Conservation (phyloP, 2,888 invertebrate species). For the Xestoiulus laeticollis region DNA sequence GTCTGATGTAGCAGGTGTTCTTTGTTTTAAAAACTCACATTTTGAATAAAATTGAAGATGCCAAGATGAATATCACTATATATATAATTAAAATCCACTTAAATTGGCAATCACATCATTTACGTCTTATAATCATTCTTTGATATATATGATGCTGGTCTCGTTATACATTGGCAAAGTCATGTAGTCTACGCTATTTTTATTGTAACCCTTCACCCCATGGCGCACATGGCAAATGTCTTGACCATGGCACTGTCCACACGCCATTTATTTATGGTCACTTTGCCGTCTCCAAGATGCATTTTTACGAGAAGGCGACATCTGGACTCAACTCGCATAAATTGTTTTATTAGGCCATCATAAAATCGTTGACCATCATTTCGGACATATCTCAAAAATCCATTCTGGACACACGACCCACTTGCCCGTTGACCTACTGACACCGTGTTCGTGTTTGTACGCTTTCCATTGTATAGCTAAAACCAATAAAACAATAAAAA, state of each 20-base stretch:
- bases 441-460: not conserved
- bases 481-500: constrained; percentile 16
- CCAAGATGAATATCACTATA: no score
- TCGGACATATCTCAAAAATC: not conserved
- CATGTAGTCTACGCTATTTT: not conserved
- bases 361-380: not conserved
- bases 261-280: constrained; percentile 18
- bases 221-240: not conserved
- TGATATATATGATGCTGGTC: no score
- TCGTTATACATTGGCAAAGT: not conserved
- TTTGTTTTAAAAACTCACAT: not conserved
- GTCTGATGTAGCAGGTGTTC: not conserved
- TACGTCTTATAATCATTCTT: no score
- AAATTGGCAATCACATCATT: no score
- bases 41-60: not conserved
- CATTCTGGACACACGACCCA: not conserved
- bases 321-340: constrained; percentile 26
- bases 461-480: not conserved
- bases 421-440: not conserved
- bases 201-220: constrained; percentile 6
- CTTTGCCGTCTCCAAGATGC: constrained; percentile 26
- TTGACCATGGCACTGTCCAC: not conserved
- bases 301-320: constrained; percentile 19
- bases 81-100: not conserved
- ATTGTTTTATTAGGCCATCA: constrained; percentile 26